Base-by-base conservation (phyloP, 2,113 vertebrate species). In the Eclectus roratus region DNA sequence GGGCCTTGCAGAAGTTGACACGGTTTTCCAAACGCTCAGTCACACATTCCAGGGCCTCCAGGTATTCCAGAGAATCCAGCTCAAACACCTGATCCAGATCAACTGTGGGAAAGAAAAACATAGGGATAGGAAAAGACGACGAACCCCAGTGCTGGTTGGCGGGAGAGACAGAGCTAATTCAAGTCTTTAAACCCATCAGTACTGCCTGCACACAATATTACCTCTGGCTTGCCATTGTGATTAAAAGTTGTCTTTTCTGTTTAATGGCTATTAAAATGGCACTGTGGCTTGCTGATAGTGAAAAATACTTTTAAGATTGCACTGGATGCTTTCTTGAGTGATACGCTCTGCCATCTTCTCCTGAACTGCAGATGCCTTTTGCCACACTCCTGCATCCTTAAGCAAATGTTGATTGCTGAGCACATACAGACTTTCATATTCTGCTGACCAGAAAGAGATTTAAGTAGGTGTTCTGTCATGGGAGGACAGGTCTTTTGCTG, bases 1-100 rank as follows among this genome's bases (percentile, higher is more conserved):
- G 99, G 55, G 99, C 99, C 98, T 99, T 99, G 98, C 99, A 99
- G 98, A 99, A 99, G 97, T 99, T 99, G 88, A 99, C 99, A 29
- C 99, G 98, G 96, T 97, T 99, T 97, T 99, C 99, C 95, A 99
- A 98, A 85, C 99, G 99, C 95, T 99, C 98, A 0, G 99, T 99
- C 92, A 99, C 98, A 3, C 98, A 99, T 97, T 99, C 99, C 37
- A 99, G 98, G 18, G 99, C 99, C 91, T 99, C 99, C 93, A 99
- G 93, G 96, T 99, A 99, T 97, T 99, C 99, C 97, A 99, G 93
- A 52, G 99, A 99, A 97, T 99, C 99, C 91, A 99, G 98, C 91
- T 99, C 99, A 84, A 99, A 98, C 21, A 98, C 98, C 96, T 99
- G 99, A 94, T 99, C 99, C 92, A 99, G 90, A 88, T 99, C 99